Evolutionary conservation across 2,888 invertebrate species (phyloP).

Genomic region (Leptopilina drosophilae): DNA sequence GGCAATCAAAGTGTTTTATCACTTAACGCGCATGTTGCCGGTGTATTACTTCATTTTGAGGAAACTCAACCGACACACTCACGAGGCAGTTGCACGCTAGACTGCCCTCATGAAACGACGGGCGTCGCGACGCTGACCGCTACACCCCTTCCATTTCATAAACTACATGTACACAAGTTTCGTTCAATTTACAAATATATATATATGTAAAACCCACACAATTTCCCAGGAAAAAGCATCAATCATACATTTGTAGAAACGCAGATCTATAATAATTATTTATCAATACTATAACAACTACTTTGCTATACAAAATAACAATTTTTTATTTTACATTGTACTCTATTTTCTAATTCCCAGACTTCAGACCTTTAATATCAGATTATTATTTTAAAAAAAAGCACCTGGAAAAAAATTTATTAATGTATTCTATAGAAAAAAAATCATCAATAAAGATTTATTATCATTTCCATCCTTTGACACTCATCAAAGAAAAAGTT

Average conservation of each 20-base stretch:
- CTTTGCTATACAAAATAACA: background rate
- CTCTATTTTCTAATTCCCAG: too few species aligned
- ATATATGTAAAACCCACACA: background rate
- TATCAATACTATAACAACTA: background rate
- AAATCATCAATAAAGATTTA: too few species aligned
- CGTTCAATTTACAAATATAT: slow-evolving; percentile 1
- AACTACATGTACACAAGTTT: background rate
- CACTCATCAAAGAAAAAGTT: too few species aligned
- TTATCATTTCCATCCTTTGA: too few species aligned
- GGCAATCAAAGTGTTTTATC: background rate
- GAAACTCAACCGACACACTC: slow-evolving; percentile 25
- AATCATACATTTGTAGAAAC: slow-evolving; percentile 3
- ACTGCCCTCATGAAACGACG: slow-evolving; percentile 47
- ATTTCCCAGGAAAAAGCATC: background rate
- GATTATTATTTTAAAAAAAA: too few species aligned
- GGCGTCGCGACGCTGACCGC: slow-evolving; percentile 51
- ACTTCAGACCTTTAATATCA: too few species aligned
- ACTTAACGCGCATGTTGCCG: background rate
- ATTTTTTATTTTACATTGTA: background rate
- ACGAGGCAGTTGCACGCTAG: slow-evolving; percentile 47
- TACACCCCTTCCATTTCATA: slow-evolving; percentile 48
- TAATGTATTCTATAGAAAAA: too few species aligned
- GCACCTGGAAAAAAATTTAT: too few species aligned
- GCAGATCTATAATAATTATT: background rate
- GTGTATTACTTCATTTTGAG: slow-evolving; percentile 2